A percentile compares a stretch with the other conserved stretches of the same genome.
These are phyloP conservation scores for Pseudocheirus occidentalis DNA, from an alignment of 2,797 vertebrate species.

Conservation along the genomic window DNA sequence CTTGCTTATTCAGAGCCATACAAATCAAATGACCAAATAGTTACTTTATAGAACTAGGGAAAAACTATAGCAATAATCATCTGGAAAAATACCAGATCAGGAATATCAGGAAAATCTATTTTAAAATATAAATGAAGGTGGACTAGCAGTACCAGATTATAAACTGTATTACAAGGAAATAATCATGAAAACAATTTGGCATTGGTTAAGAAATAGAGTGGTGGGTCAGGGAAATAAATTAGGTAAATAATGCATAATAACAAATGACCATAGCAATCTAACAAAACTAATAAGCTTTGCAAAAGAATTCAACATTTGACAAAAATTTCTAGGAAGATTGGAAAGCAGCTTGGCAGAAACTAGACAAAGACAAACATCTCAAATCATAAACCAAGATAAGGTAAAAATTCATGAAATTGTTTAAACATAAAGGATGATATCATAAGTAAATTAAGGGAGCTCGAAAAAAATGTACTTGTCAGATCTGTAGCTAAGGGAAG, in stretches of 20 bases:
- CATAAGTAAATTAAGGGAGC: background rate
- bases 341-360: background rate
- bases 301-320: background rate
- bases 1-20: background rate
- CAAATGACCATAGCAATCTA: background rate
- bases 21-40: background rate
- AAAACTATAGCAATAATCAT: background rate
- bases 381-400: background rate
- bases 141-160: background rate
- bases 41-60: background rate
- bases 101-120: background rate
- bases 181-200: background rate
- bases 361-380: background rate
- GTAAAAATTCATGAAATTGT: background rate
- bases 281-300: background rate
- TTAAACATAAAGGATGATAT: background rate
- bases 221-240: background rate
- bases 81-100: background rate
- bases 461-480: background rate
- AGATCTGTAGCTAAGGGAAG: background rate
- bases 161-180: background rate
- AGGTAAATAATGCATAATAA: background rate
- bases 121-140: background rate
- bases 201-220: background rate
- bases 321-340: background rate